Conservation (phyloP, 2,888 invertebrate species). For the Helleia helle region DNA sequence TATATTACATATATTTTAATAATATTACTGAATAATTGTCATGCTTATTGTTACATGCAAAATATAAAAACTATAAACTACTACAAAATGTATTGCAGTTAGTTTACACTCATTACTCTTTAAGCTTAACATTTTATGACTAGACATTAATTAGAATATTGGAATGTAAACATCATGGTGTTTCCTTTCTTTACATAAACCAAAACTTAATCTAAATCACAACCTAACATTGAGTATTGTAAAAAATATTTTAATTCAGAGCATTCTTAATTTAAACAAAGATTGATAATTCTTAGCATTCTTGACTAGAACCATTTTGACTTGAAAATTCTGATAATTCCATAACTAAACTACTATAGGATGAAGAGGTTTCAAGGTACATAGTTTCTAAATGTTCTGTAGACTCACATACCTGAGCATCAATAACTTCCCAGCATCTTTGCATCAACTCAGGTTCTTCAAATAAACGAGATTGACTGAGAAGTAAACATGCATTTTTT, state of each 20-base stretch:
- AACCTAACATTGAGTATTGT: conserved; percentile 51
- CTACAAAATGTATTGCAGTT: conserved; percentile 68
- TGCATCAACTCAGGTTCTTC: conserved; percentile 98
- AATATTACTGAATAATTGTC: conserved; percentile 32
- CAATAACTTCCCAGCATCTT: conserved; percentile 97
- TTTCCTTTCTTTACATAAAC: conserved; percentile 20
- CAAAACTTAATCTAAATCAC: conserved; percentile 43
- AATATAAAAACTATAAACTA: conserved; percentile 26
- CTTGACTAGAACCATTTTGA: conserved; percentile 53
- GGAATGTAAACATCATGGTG: conserved; percentile 15
- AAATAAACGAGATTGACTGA: conserved; percentile 95
- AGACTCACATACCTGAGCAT: conserved; percentile 88
- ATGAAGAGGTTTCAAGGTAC: conserved; percentile 54
- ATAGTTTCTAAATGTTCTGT: conserved; percentile 63
- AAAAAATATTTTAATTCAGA: conserved; percentile 11
- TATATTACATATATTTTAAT: not conserved
- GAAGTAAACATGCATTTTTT: conserved; percentile 94
- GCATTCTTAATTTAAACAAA: conserved; percentile 15
- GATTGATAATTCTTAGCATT: conserved; percentile 42
- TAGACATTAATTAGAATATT: conserved; percentile 21
- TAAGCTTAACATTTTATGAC: conserved; percentile 20
- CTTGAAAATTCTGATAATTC: conserved; percentile 58
- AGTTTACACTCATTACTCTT: conserved; percentile 14
- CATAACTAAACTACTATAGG: conserved; percentile 57
- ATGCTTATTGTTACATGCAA: conserved; percentile 49